These are phyloP conservation scores for Pogonocherus hispidulus DNA, from an alignment of 2,888 invertebrate species.

Conservation along the genomic window DNA sequence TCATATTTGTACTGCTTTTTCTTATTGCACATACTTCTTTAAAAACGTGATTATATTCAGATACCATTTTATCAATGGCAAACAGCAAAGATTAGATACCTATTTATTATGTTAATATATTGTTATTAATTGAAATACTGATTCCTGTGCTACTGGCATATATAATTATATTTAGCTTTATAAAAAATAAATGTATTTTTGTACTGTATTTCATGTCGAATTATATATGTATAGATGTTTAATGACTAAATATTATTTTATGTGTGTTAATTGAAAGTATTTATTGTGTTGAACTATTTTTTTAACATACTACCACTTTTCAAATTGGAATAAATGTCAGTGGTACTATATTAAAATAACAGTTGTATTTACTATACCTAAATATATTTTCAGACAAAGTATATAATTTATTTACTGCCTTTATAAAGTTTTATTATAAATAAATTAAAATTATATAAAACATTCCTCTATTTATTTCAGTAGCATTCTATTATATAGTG, in stretches of 20 bases:
- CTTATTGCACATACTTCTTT: neutral
- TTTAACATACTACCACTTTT: conserved; percentile 13
- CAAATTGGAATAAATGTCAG: neutral
- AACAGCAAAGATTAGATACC: neutral
- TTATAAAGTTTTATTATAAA: conserved; percentile 31
- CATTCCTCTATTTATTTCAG: too few species aligned
- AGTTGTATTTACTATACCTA: conserved; percentile 9
- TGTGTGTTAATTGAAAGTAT: conserved; percentile 13
- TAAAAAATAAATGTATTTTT: conserved; percentile 31
- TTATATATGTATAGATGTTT: conserved; percentile 26
- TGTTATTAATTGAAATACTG: neutral
- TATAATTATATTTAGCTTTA: conserved; percentile 26
- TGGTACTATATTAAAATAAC: conserved; percentile 13
- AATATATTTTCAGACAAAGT: conserved; percentile 15
- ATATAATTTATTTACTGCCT: conserved; percentile 32
- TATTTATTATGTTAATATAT: conserved; percentile 11
- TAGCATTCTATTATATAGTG: too few species aligned
- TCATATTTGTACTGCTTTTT: conserved; percentile 5
- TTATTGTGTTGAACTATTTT: conserved; percentile 22
- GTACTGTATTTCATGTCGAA: conserved; percentile 26
- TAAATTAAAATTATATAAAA: conserved; percentile 12
- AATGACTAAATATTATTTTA: conserved; percentile 5
- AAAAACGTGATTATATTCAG: neutral
- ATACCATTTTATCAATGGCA: neutral
- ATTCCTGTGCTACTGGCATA: conserved; percentile 11